Evolutionary conservation across 2,797 vertebrate genomes (phyloP).

Genomic region (Pipistrellus pipistrellus): DNA sequence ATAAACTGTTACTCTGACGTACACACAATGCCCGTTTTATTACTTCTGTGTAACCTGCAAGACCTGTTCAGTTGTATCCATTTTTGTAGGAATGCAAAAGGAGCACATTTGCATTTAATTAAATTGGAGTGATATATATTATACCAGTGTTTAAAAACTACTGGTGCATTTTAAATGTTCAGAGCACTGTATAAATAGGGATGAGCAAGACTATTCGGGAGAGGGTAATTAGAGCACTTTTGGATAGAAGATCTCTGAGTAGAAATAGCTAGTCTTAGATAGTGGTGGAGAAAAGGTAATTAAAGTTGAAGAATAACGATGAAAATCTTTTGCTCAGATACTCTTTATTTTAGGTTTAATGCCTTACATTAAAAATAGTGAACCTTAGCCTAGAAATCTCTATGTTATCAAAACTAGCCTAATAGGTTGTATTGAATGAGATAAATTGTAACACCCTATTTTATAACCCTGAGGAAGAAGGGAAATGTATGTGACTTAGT

Average conservation of each 20-base stretch:
- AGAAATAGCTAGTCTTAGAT: conserved; percentile 89
- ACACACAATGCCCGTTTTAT: conserved; percentile 7
- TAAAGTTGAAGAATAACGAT: conserved; percentile 87
- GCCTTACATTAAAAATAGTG: conserved; percentile 68
- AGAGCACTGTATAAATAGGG: conserved; percentile 76
- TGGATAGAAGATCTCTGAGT: conserved; percentile 78
- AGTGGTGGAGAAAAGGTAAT: conserved; percentile 86
- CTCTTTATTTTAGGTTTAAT: conserved; percentile 79
- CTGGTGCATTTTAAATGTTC: conserved; percentile 77
- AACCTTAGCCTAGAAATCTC: conserved; percentile 68
- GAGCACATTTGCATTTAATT: conserved; percentile 60
- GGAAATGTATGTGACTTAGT: conserved; percentile 15
- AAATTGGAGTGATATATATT: conserved; percentile 63
- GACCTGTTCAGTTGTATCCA: conserved; percentile 62
- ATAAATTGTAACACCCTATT: conserved; percentile 21
- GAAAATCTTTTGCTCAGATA: conserved; percentile 81
- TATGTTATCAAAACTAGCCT: conserved; percentile 54
- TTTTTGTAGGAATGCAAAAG: conserved; percentile 50
- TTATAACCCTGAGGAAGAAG: neutral
- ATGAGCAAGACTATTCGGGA: conserved; percentile 84
- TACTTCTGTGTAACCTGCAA: conserved; percentile 47
- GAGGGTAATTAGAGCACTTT: conserved; percentile 86
- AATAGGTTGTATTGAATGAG: conserved; percentile 39
- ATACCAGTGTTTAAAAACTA: conserved; percentile 70
- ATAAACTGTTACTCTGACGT: conserved; percentile 9